Conservation (phyloP, 2,888 invertebrate genomes). For the Theretra japonica region DNA sequence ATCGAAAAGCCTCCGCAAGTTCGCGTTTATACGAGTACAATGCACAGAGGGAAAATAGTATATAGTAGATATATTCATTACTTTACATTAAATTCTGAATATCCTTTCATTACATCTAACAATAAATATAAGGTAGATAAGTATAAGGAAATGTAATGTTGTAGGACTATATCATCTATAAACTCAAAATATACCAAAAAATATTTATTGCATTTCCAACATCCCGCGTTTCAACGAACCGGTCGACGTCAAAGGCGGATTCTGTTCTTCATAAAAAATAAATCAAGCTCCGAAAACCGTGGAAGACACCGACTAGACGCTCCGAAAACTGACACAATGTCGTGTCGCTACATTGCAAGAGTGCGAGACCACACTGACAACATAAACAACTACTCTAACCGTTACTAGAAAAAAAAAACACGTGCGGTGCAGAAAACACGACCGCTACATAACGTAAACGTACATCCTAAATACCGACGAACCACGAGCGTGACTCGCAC, state of each 20-base stretch:
- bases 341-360: conserved; percentile 1
- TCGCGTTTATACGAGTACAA: conserved; percentile 5
- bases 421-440: conserved; percentile 8
- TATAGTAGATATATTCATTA: conserved; percentile 13
- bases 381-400: conserved; percentile 23
- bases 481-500: neutral
- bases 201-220: neutral
- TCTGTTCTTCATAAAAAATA: conserved; percentile 24
- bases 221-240: conserved; percentile 12
- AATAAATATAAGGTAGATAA: conserved; percentile 19
- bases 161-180: conserved; percentile 14
- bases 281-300: conserved; percentile 43
- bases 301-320: conserved; percentile 64
- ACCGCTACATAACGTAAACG: conserved; percentile 17
- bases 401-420: conserved; percentile 14
- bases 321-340: conserved; percentile 30
- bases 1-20: conserved; percentile 39
- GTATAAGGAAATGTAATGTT: conserved; percentile 21
- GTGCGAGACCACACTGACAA: conserved; percentile 20
- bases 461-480: conserved; percentile 8
- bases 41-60: conserved; percentile 4
- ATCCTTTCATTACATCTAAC: conserved; percentile 16
- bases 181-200: conserved; percentile 18
- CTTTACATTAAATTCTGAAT: conserved; percentile 1
- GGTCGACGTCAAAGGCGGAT: conserved; percentile 17